Conservation (phyloP, 2,797 vertebrate species). For the Delichon dasypus region DNA sequence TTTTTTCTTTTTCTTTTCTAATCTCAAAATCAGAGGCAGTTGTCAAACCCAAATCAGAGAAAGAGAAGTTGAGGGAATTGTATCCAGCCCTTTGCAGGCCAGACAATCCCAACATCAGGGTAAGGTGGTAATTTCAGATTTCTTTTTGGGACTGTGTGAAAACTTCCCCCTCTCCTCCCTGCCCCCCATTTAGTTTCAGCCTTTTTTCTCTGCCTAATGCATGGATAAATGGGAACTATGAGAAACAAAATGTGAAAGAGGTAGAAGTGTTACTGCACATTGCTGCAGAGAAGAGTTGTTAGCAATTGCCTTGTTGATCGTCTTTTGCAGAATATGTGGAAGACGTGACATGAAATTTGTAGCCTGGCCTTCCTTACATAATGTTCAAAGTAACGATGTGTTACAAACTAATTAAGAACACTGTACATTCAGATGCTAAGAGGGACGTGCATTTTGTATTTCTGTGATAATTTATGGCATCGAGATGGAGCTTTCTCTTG, state of each 20-base stretch:
- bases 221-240: neutral
- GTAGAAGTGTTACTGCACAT: neutral
- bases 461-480: neutral
- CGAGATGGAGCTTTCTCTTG: neutral
- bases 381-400: fast-evolving
- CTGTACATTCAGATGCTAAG: fast-evolving
- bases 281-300: neutral
- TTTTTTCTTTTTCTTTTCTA: neutral
- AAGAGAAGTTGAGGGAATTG: conserved; percentile 89
- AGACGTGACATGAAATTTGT: neutral
- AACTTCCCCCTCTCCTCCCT: fast-evolving
- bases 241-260: neutral
- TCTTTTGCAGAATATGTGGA: neutral
- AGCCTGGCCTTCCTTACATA: neutral
- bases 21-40: conserved; percentile 67
- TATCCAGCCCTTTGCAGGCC: conserved; percentile 92
- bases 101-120: conserved; percentile 85
- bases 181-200: neutral
- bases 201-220: neutral
- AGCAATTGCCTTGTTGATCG: fast-evolving
- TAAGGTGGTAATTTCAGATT: conserved; percentile 47
- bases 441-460: neutral
- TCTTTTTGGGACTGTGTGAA: neutral
- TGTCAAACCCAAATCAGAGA: conserved; percentile 84
- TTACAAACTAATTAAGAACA: neutral